These are phyloP conservation scores for Caenorhabditis sp. DNA, from an alignment of 2,888 invertebrate species.

Conservation along the genomic window DNA sequence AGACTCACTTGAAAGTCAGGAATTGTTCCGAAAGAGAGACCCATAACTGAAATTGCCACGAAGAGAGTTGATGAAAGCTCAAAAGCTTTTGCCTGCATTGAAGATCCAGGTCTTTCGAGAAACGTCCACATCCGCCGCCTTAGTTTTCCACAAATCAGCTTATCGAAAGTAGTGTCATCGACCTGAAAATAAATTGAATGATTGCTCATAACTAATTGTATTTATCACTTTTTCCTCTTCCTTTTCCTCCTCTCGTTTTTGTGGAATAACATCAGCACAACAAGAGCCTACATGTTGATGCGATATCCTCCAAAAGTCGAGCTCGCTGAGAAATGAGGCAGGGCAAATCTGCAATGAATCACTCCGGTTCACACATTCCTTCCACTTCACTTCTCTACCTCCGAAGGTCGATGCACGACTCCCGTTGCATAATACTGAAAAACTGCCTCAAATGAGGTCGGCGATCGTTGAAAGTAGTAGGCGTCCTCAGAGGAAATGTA, in stretches of 20 bases:
- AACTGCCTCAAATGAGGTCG: conserved; percentile 80
- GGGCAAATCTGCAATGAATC: conserved; percentile 75
- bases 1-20: conserved; percentile 81
- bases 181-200: conserved; percentile 69
- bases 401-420: conserved; percentile 82
- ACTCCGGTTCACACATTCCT: background rate
- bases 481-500: conserved; percentile 80
- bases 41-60: conserved; percentile 83
- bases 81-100: conserved; percentile 81
- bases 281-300: conserved; percentile 80
- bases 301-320: conserved; percentile 82
- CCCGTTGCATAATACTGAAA: conserved; percentile 83
- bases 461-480: conserved; percentile 82
- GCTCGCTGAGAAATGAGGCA: conserved; percentile 80
- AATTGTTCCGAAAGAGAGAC: conserved; percentile 82
- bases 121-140: conserved; percentile 83
- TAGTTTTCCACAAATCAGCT: conserved; percentile 80
- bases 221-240: conserved; percentile 77
- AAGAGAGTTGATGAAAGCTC: conserved; percentile 82
- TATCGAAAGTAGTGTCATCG: conserved; percentile 83
- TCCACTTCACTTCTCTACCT: conserved; percentile 64
- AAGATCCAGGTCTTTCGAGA: conserved; percentile 76
- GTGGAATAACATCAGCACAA: conserved; percentile 81
- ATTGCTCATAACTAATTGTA: background rate
- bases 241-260: conserved; percentile 78